Evolutionary conservation across 2,797 vertebrate species (phyloP).

Genomic region (Myotis vivesi): DNA sequence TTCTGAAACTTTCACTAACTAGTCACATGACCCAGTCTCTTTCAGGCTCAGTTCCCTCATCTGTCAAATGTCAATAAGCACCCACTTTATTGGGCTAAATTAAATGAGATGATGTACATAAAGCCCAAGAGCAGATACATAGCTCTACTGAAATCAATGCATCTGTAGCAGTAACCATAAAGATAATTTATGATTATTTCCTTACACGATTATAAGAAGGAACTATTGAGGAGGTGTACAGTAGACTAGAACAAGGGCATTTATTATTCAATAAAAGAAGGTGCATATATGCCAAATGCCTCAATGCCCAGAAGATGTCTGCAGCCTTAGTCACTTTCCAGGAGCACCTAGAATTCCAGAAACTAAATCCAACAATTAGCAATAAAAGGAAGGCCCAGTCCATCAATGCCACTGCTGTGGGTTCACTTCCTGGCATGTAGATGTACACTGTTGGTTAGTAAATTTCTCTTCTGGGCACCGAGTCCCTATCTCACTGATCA

Average conservation of each 20-base stretch:
- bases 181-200: background rate
- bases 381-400: background rate
- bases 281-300: too few species aligned
- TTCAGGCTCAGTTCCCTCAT: background rate
- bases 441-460: background rate
- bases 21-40: background rate
- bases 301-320: background rate
- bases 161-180: background rate
- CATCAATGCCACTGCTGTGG: background rate
- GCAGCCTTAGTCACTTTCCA: background rate
- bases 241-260: background rate
- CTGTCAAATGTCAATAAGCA: background rate
- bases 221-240: background rate
- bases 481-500: background rate
- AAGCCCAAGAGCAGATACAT: background rate
- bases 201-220: background rate
- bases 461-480: background rate
- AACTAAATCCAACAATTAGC: background rate
- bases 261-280: background rate
- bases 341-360: conserved; percentile 14
- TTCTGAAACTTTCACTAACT: background rate
- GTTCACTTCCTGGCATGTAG: background rate
- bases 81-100: background rate
- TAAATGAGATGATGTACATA: background rate
- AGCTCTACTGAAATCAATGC: background rate